Conservation (phyloP, 1,140 invertebrate species). For the Listronotus oregonensis region DNA sequence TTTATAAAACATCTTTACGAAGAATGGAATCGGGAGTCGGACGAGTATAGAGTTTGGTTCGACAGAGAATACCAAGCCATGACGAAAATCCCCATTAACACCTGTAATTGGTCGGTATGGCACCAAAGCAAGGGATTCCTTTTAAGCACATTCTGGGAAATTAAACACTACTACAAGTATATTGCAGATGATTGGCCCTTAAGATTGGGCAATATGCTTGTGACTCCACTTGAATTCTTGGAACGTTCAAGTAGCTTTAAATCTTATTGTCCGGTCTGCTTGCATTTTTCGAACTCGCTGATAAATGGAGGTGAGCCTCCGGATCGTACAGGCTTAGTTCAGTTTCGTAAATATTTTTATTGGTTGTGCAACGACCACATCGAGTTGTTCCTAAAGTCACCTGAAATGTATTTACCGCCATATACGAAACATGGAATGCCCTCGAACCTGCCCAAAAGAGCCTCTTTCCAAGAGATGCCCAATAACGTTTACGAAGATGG, state of each 20-base stretch:
- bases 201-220: constrained; percentile 49
- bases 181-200: constrained; percentile 48
- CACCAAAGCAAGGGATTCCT: constrained; percentile 52
- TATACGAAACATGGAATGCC: constrained; percentile 55
- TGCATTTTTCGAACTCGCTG: constrained; percentile 54
- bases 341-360: constrained; percentile 60
- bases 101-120: constrained; percentile 60
- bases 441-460: constrained; percentile 55
- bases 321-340: constrained; percentile 60
- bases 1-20: constrained; percentile 57
- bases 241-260: constrained; percentile 58
- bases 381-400: constrained; percentile 55
- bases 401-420: constrained; percentile 53
- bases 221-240: constrained; percentile 60
- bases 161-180: constrained; percentile 45
- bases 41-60: constrained; percentile 58
- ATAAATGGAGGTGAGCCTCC: constrained; percentile 55
- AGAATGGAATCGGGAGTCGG: constrained; percentile 53
- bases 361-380: constrained; percentile 63
- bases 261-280: constrained; percentile 62
- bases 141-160: constrained; percentile 44
- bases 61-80: constrained; percentile 61
- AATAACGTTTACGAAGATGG: constrained; percentile 57
- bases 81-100: constrained; percentile 48
- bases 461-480: constrained; percentile 55